A percentile compares a stretch with the other conserved stretches of the same genome.
Evolutionary conservation across 2,888 invertebrate species (phyloP).

Genomic region (Chalcosyrphus nemorum): DNA sequence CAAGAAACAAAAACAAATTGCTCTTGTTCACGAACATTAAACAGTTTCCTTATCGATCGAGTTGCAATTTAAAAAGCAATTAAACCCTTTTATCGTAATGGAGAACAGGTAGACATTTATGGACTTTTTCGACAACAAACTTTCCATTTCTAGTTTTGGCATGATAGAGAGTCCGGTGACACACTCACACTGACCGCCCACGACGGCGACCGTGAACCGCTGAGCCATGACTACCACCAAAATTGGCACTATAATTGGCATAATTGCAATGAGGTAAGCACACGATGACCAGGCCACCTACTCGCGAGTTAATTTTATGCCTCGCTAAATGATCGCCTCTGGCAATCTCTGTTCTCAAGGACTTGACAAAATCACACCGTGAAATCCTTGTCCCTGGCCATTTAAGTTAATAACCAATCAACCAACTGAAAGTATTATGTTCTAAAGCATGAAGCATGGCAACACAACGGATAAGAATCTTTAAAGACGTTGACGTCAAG

Average conservation of each 20-base stretch:
- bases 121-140: background rate
- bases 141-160: background rate
- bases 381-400: conserved; percentile 2
- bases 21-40: conserved; percentile 48
- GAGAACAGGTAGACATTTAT: background rate
- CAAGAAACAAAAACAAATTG: conserved; percentile 37
- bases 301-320: conserved; percentile 21
- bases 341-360: conserved; percentile 32
- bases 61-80: conserved; percentile 53
- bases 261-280: conserved; percentile 63
- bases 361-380: background rate
- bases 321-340: conserved; percentile 27
- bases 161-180: too few relatives aligned
- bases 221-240: conserved; percentile 61
- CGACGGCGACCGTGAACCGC: conserved; percentile 27
- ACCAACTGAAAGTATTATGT: conserved; percentile 25
- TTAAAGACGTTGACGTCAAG: conserved; percentile 54
- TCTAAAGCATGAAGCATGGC: conserved; percentile 49
- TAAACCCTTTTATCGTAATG: conserved; percentile 13
- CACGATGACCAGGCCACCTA: conserved; percentile 30
- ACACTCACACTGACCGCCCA: conserved; percentile 9
- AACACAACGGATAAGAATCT: conserved; percentile 49
- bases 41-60: conserved; percentile 38
- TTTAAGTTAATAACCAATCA: conserved; percentile 46
- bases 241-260: conserved; percentile 54